A percentile compares a stretch with the other conserved stretches of the same genome.
Conservation (phyloP, 2,113 vertebrate species). For the Nicator chloris region DNA sequence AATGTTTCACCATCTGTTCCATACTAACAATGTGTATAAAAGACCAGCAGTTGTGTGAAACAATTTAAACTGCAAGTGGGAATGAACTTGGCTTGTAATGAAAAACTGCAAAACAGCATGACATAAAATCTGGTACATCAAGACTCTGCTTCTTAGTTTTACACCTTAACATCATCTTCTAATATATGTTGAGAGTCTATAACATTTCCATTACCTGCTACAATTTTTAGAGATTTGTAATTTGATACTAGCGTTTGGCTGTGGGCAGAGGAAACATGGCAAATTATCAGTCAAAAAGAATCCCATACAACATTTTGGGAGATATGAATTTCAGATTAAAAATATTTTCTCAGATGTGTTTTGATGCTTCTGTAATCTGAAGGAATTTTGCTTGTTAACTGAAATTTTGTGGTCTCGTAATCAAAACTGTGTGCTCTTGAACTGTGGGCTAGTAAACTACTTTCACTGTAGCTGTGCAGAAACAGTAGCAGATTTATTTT, state of each 20-base stretch:
- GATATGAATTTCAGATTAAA: neutral
- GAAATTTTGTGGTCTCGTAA: neutral
- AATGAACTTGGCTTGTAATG: neutral
- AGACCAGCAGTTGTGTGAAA: neutral
- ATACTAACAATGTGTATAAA: neutral
- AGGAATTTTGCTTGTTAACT: neutral
- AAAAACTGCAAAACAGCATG: neutral
- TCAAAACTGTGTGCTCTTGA: neutral
- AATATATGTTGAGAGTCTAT: neutral
- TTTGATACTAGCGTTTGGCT: neutral
- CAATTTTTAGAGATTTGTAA: neutral
- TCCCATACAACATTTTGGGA: neutral
- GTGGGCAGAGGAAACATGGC: neutral
- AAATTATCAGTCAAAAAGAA: neutral
- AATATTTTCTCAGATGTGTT: neutral
- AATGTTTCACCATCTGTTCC: slow-evolving; percentile 12
- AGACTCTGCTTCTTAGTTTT: neutral
- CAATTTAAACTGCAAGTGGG: neutral
- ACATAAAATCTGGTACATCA: neutral
- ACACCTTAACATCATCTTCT: neutral
- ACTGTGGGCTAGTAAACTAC: neutral
- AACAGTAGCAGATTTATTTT: neutral
- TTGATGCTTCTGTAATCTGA: neutral
- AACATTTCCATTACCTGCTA: neutral
- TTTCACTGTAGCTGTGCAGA: neutral